Evolutionary conservation across 2,797 vertebrate species (phyloP).

Genomic region (Neostethus bicornis): DNA sequence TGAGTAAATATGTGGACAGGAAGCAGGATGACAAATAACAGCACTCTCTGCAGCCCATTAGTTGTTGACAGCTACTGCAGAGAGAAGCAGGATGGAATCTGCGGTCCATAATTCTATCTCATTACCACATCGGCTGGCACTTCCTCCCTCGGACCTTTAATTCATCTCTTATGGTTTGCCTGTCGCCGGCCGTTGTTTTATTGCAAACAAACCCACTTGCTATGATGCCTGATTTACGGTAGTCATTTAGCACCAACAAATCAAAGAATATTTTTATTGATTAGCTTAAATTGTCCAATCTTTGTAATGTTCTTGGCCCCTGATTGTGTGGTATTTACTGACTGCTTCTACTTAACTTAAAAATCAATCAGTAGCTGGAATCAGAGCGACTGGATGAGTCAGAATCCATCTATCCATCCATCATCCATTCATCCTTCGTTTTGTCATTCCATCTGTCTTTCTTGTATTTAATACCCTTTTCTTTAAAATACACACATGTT

Average conservation of each 20-base stretch:
- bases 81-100: slow-evolving; percentile 77
- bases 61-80: slow-evolving; percentile 81
- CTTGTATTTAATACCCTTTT: too few relatives aligned
- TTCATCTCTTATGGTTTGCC: slow-evolving; percentile 94
- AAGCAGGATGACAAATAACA: slow-evolving; percentile 79
- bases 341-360: slow-evolving; percentile 95
- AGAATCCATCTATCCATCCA: slow-evolving; percentile 72
- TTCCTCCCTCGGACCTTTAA: slow-evolving; percentile 89
- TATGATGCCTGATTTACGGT: slow-evolving; percentile 92
- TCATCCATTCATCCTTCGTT: slow-evolving; percentile 71
- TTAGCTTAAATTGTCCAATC: slow-evolving; percentile 99
- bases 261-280: slow-evolving; percentile 93
- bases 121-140: slow-evolving; percentile 83
- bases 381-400: slow-evolving; percentile 88
- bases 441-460: too few relatives aligned
- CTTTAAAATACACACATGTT: too few relatives aligned
- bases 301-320: slow-evolving; percentile 93
- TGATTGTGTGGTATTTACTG: slow-evolving; percentile 99
- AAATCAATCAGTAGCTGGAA: slow-evolving; percentile 98
- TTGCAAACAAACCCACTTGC: slow-evolving; percentile 90
- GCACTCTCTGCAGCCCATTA: slow-evolving; percentile 81
- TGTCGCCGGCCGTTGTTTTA: slow-evolving; percentile 94
- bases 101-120: slow-evolving; percentile 87
- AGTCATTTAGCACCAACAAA: slow-evolving; percentile 85
- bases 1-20: slow-evolving; percentile 81